Conservation (phyloP, 64 coral and sea anemone species). For the Exaiptasia diaphana region DNA sequence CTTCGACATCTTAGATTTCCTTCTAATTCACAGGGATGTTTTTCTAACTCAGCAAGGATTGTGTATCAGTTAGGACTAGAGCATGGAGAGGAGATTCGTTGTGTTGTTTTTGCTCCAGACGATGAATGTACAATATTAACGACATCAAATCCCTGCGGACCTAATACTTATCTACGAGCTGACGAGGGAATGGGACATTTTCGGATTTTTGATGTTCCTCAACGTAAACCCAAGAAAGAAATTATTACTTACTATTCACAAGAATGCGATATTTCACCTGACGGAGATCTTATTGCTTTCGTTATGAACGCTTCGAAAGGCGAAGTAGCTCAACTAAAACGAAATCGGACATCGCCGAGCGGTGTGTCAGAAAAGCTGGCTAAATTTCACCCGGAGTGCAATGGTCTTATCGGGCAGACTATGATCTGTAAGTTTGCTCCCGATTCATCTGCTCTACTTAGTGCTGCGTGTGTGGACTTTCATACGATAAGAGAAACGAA, state of each 20-base stretch:
- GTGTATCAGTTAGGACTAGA: slow-evolving; percentile 40
- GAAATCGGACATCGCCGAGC: slow-evolving; percentile 42
- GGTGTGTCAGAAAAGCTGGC: slow-evolving; percentile 66
- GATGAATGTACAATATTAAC: slow-evolving; percentile 73
- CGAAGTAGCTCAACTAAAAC: slow-evolving; percentile 75
- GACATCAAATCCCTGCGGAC: slow-evolving; percentile 46
- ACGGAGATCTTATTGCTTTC: slow-evolving; percentile 79
- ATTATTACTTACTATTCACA: slow-evolving; percentile 78
- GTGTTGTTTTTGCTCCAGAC: slow-evolving; percentile 78
- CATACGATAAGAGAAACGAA: slow-evolving; percentile 90
- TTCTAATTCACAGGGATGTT: not conserved
- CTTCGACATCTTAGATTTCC: slow-evolving; percentile 54
- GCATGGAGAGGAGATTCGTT: slow-evolving; percentile 69
- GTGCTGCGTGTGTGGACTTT: slow-evolving; percentile 84
- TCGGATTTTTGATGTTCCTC: slow-evolving; percentile 71
- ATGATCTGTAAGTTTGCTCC: slow-evolving; percentile 87
- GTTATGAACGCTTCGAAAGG: slow-evolving; percentile 66
- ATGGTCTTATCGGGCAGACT: slow-evolving; percentile 76
- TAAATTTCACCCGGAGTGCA: slow-evolving; percentile 76
- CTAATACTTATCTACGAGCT: slow-evolving; percentile 38
- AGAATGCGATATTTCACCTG: slow-evolving; percentile 83
- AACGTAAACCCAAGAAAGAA: slow-evolving; percentile 66
- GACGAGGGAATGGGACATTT: slow-evolving; percentile 74
- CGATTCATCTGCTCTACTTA: slow-evolving; percentile 55
- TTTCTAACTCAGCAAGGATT: slow-evolving; percentile 59